phyloP scores from a whole-genome alignment of 2,797 vertebrate species.

The Fistularia commersonii region DNA sequence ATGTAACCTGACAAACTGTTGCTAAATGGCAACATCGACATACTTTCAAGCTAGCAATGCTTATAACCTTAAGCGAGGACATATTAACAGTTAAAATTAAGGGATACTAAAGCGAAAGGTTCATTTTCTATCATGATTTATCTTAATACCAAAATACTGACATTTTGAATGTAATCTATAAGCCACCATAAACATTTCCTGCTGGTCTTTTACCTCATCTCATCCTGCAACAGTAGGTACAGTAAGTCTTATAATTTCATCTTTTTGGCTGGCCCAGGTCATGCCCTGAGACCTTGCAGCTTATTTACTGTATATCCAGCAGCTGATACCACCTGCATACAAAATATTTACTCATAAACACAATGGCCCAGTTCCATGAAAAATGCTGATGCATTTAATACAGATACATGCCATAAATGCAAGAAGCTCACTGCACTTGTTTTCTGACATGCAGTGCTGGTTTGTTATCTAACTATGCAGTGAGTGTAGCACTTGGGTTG shows the following conservation, averaged over 20 bases:
- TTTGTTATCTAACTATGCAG: too few species aligned
- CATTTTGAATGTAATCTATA: too few species aligned
- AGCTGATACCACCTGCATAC: not conserved
- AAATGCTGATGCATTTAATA: too few species aligned
- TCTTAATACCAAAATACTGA: too few species aligned
- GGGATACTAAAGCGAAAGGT: too few species aligned
- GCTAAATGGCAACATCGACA: not conserved
- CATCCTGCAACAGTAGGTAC: conserved; percentile 11
- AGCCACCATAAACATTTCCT: not conserved
- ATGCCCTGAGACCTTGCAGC: conserved; percentile 10
- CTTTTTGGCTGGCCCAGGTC: conserved; percentile 16
- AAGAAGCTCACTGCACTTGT: conserved; percentile 5
- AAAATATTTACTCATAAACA: conserved; percentile 9
- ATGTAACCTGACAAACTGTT: too few species aligned
- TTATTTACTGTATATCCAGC: conserved; percentile 21
- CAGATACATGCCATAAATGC: conserved; percentile 15
- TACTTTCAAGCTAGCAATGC: not conserved
- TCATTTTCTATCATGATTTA: too few species aligned
- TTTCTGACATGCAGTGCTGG: conserved; percentile 2
- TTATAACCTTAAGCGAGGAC: too few species aligned
- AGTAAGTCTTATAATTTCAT: conserved; percentile 20
- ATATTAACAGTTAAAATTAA: not conserved
- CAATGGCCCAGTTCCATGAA: conserved; percentile 15
- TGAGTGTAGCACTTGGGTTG: too few species aligned
- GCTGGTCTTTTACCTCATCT: not conserved